Conservation (phyloP, 2,113 vertebrate species). For the Willisornis vidua region DNA sequence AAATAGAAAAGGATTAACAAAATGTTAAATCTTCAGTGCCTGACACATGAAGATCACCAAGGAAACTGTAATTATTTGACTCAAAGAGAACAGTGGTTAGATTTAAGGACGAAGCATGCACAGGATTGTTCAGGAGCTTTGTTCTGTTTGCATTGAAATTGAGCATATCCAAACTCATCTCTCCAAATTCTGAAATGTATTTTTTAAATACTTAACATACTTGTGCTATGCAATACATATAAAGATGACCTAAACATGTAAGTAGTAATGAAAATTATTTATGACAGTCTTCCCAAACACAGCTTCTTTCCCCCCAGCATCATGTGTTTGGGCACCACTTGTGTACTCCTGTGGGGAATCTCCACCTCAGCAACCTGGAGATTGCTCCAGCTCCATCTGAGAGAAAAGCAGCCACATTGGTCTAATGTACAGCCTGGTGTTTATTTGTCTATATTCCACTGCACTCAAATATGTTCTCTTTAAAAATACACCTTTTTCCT, state of each 20-base stretch:
- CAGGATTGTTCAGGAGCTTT: background rate
- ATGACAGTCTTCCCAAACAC: background rate
- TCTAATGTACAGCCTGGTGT: background rate
- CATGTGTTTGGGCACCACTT: background rate
- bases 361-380: background rate
- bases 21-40: constrained; percentile 21
- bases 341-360: background rate
- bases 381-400: background rate
- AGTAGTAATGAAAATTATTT: background rate
- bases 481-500: fast-evolving
- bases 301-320: background rate
- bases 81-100: background rate
- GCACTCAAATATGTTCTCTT: background rate
- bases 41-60: constrained; percentile 50
- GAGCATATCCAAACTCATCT: background rate
- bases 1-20: constrained; percentile 33
- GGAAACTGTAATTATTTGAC: constrained; percentile 47
- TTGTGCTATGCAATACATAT: background rate
- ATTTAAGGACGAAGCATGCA: background rate
- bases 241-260: background rate
- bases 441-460: background rate
- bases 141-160: background rate
- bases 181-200: background rate
- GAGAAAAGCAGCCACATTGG: background rate
- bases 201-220: background rate